Base-by-base conservation (phyloP, 2,888 invertebrate genomes). In the Epirrhoe tristata region DNA sequence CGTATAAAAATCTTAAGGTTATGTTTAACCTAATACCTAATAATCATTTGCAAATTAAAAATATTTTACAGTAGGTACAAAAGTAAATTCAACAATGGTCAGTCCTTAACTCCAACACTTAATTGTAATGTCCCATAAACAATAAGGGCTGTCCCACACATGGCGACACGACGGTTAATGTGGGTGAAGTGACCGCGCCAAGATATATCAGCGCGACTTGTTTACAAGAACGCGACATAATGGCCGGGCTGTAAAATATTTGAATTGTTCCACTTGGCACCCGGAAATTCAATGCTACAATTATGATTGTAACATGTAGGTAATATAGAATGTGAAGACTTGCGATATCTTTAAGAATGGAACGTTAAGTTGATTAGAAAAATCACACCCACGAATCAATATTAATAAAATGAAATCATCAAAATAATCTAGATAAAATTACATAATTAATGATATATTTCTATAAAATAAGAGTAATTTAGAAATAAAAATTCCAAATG, bases 201-300 rank as follows among this genome's bases (percentile, higher is more conserved):
- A 91, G 91, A 92, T 92, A 92, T 91, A 92, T 91, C 89, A 83
- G 87, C 84, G 86, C 86, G 84, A 87, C 87, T 87, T 90, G 89
- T 91, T 91, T 88, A 89, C 91, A 93, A 93, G 92, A 91, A 88
- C 87, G 81, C 84, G 83, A 86, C 86, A 82, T 90, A 89, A 90
- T 90, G 86, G 86, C 82, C 81, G 76, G 46, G 34, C 77, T 83
- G 82, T 87, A 84, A 86, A 88, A 87, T 87, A 86, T 82, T 55
- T 73, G 79, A 43, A 48, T 14, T 72, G 73, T 74, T 88, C 83
- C 74, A 70, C 74, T 78, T 73, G 58, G 78, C 5, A 32, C 77
- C 43, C 39, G 39, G 46, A 34, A 34, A 34, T 12, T 1, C 24
- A 24, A 24, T 24, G 24, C 3, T 24, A 24, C 24, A 2, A 24